Percentiles rank a stretch among this genome's conserved stretches.
phyloP scores from a whole-genome alignment of 2,888 invertebrate species.

The Cataglyphis livida region DNA sequence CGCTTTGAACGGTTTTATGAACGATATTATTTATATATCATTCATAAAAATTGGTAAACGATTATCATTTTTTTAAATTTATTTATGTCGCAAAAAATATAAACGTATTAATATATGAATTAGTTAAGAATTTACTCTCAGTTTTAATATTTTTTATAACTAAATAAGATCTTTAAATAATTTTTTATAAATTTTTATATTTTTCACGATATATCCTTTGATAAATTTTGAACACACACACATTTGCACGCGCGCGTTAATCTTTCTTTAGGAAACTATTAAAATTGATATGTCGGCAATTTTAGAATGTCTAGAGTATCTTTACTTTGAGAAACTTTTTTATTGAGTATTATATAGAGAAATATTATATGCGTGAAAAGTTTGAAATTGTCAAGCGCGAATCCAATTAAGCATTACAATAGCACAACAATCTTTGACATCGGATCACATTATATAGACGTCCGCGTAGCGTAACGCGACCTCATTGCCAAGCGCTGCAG shows the following conservation, averaged over 20 bases:
- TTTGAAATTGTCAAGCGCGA: constrained; percentile 16
- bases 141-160: neutral
- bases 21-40: neutral
- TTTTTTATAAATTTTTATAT: neutral
- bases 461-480: constrained; percentile 35
- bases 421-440: constrained; percentile 36
- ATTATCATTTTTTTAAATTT: neutral
- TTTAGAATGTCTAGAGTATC: neutral
- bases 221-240: neutral
- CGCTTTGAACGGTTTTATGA: neutral
- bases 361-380: constrained; percentile 36
- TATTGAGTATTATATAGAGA: neutral
- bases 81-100: neutral
- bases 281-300: constrained; percentile 1
- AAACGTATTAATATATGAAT: neutral
- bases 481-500: constrained; percentile 45
- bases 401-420: constrained; percentile 44
- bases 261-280: neutral
- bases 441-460: constrained; percentile 35
- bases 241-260: neutral
- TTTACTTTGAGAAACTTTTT: neutral
- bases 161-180: too few species aligned
- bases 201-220: neutral
- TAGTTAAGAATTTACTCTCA: neutral
- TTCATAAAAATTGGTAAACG: neutral